These are phyloP conservation scores for Phyllostomus discolor DNA, from an alignment of 2,113 vertebrate species.

Conservation along the genomic window DNA sequence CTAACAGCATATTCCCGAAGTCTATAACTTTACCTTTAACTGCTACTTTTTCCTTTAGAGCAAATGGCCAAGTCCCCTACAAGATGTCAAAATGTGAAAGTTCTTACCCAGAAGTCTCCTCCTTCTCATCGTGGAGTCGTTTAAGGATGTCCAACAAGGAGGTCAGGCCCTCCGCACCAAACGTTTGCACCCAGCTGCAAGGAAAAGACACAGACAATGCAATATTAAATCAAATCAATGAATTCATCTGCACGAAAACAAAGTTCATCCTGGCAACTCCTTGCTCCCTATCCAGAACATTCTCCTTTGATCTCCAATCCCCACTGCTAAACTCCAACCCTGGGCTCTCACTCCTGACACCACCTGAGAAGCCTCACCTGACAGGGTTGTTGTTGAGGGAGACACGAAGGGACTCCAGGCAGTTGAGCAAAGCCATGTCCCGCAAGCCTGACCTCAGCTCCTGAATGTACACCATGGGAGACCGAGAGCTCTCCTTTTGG, in stretches of 20 bases:
- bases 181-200: conserved; percentile 92
- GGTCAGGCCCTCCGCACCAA: conserved; percentile 89
- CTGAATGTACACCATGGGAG: conserved; percentile 91
- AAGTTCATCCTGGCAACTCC: background rate
- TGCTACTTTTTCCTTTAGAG: conserved; percentile 5
- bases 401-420: conserved; percentile 91
- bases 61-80: background rate
- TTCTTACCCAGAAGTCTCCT: conserved; percentile 84
- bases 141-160: conserved; percentile 85
- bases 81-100: conserved; percentile 15
- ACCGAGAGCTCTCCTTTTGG: conserved; percentile 90
- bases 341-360: background rate
- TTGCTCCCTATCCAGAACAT: background rate
- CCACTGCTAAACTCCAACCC: background rate
- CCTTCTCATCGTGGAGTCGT: conserved; percentile 88
- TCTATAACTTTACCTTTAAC: conserved; percentile 5
- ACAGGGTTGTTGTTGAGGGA: conserved; percentile 95
- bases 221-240: background rate
- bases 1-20: background rate
- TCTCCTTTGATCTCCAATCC: background rate
- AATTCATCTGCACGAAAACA: background rate
- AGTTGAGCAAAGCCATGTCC: conserved; percentile 84
- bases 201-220: conserved; percentile 5
- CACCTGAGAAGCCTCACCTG: conserved; percentile 80
- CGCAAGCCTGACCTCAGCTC: conserved; percentile 87